Base-by-base conservation (phyloP, 2,113 vertebrate species). In the Malaclemys terrapin region DNA sequence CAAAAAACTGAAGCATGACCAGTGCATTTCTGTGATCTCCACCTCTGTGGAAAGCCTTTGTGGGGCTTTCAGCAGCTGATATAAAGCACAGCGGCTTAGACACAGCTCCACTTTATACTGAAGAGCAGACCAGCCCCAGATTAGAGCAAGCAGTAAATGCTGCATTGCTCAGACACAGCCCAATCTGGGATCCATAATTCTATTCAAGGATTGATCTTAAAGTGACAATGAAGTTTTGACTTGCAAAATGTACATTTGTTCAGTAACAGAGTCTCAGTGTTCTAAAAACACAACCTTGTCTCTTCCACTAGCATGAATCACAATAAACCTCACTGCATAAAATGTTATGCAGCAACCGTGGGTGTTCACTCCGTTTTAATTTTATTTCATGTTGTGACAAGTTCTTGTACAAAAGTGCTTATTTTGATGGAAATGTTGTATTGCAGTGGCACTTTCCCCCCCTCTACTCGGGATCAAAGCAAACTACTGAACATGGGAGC, bases 381-480 rank as follows among this genome's bases (percentile, higher is more conserved):
- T 95, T 92, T 88, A 93, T 88, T 97, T 93, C 83, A 42, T 88
- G 82, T 97, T 97, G 93, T 96, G 91, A 97, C 96, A 97, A 89
- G 96, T 76, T 94, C 96, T 96, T 89, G 89, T 89, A 97, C 94
- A 93, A 89, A 91, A 90, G 91, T 88, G 56, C 88, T 96, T 97
- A 92, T 82, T 91, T 93, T 92, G 95, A 94, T 89, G 96, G 93
- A 98, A 97, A 90, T 94, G 94, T 97, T 98, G 97, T 95, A 94
- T 97, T 97, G 86, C 84, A 53, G 54, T 93, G 84, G 80, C 85
- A 85, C 76, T 88, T 94, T 89, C 6, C 17, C 88, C 85, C 56
- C 90, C 65, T 89, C 80, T 84, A 80, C 76, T 80, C 85, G 91
- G 75, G 90, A 95, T 94, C 91, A 98, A 95, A 96, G 89, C 76